Conservation (phyloP, 2,888 invertebrate genomes). For the Cephus pygmeus region DNA sequence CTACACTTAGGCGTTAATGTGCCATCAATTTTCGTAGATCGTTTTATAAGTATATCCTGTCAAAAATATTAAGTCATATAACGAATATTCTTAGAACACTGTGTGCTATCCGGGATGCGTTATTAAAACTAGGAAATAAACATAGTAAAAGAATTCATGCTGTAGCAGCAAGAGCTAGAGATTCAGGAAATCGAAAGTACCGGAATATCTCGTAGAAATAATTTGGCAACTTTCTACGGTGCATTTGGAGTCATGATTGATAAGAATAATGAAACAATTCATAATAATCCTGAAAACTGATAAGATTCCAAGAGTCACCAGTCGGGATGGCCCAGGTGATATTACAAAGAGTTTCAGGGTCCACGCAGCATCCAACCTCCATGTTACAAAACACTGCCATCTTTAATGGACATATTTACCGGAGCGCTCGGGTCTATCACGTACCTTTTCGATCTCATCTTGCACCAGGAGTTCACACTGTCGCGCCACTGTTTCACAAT, state of each 20-base stretch:
- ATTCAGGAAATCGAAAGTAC: background rate
- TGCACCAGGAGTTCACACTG: constrained; percentile 31
- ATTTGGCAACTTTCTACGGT: background rate
- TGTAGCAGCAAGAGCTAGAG: background rate
- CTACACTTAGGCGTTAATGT: no score
- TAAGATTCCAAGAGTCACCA: background rate
- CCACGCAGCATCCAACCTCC: constrained; percentile 45
- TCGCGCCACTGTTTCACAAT: background rate
- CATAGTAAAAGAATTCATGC: background rate
- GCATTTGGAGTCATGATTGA: background rate
- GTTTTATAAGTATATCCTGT: no score
- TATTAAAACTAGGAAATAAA: no score
- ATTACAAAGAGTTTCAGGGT: constrained; percentile 13
- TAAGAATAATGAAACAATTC: background rate
- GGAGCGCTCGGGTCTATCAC: constrained; percentile 28
- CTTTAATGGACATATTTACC: constrained; percentile 53
- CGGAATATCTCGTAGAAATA: background rate
- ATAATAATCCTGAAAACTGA: background rate
- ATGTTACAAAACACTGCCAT: constrained; percentile 49
- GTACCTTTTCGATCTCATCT: constrained; percentile 55
- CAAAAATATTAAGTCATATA: no score
- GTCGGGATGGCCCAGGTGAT: background rate
- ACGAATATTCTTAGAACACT: no score
- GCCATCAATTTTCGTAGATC: no score
- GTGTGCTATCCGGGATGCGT: no score